Base-by-base conservation (phyloP, 1,140 invertebrate genomes). In the Brachionus sp. region DNA sequence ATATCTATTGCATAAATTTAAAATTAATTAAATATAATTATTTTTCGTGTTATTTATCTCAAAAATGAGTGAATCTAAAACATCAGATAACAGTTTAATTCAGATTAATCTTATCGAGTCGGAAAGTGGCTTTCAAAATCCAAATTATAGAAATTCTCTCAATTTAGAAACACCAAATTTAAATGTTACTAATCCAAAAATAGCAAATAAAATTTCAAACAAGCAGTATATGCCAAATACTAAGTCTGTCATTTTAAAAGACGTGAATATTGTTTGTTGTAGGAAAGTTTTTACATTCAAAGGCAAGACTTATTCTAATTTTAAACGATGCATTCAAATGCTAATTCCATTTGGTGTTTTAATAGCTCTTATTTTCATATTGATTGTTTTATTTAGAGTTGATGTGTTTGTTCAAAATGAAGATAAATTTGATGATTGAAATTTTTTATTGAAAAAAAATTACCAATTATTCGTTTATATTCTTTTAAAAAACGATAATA, bases 341-440 rank as follows among this genome's bases (percentile, higher is more conserved):
- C 42, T 75, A 25, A 25, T 44, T 44, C 70, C 70, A 3, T 75
- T 75, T 25, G 39, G 39, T 25, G 44, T 75, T 25, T 19, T 75
- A 23, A 0, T 75, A 12, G 10, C 12, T 75, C 33, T 75, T 10
- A 46, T 75, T 10, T 25, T 75, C 13, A 75, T 75, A 25, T 75
- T 75, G n/a, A 75, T 75, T 25, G 70, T 75, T 50, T n/a, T 75
- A 46, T 75, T 75, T 39, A 75, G 70, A 75, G 70, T 75, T 23
- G 70, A 75, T 75, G 44, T 75, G 25, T 75, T 75, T 75, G 70
- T 75, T 25, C 39, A 75, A 25, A 75, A 42, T 46, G 25, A 75
- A 39, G 37, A 73, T 42, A 73, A 73, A 66, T 35, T 66, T 39
- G 66, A 70, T 70, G 33, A 70, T 70, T 70, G n/a, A 70, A 39